Evolutionary conservation across 2,888 invertebrate genomes (phyloP).

Genomic region (Drosophila demipolita): DNA sequence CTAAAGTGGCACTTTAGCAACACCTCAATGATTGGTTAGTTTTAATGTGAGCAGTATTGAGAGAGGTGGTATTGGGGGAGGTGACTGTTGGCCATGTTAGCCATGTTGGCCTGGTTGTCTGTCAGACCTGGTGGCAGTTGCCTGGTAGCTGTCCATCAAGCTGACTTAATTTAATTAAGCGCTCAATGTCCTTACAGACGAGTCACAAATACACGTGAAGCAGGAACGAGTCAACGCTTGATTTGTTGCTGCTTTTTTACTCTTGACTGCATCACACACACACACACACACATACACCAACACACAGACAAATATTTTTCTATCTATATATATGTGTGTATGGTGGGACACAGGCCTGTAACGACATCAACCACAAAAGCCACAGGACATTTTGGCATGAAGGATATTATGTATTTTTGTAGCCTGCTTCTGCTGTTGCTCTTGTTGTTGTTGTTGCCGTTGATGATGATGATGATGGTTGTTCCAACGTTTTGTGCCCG

Average conservation of each 20-base stretch:
- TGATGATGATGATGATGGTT: conserved; percentile 28
- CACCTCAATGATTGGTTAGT: conserved; percentile 65
- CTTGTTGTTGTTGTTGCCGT: conserved; percentile 13
- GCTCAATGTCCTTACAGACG: conserved; percentile 75
- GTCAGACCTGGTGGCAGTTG: conserved; percentile 31
- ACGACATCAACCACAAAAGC: conserved; percentile 71
- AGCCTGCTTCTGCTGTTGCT: conserved; percentile 14
- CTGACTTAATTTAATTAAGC: conserved; percentile 79
- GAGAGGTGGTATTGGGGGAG: background rate
- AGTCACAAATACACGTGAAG: conserved; percentile 38
- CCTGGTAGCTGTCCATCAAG: conserved; percentile 79
- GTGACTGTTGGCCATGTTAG: background rate
- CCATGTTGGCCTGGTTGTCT: conserved; percentile 4
- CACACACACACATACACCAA: conserved; percentile 22
- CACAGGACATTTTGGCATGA: conserved; percentile 77
- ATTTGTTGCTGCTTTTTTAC: conserved; percentile 76
- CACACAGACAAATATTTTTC: conserved; percentile 2
- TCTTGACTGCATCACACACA: conserved; percentile 72
- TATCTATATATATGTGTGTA: conserved; percentile 9
- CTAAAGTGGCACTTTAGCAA: conserved; percentile 60
- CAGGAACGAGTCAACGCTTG: conserved; percentile 62
- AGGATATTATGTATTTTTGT: conserved; percentile 66
- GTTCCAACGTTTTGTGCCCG: conserved; percentile 46
- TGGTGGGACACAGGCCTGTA: conserved; percentile 55
- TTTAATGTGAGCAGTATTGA: conserved; percentile 10